phyloP scores from a whole-genome alignment of 1,140 invertebrate genomes.

The Diachasma alloeum region DNA sequence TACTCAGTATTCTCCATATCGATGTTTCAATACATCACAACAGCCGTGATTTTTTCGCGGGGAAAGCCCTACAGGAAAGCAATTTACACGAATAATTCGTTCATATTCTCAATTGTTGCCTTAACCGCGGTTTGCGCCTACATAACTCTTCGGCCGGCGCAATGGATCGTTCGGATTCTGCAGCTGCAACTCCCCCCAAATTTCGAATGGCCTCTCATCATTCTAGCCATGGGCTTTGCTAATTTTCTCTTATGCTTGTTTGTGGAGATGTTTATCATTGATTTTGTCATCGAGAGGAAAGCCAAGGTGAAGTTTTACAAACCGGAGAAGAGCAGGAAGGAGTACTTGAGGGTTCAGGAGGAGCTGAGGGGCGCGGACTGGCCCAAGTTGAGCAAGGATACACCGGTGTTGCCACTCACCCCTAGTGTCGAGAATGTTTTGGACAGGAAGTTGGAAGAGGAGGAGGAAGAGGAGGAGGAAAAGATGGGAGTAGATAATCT shows the following conservation, averaged over 20 bases:
- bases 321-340: conserved; percentile 66
- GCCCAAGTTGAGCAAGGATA: conserved; percentile 41
- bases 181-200: conserved; percentile 74
- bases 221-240: conserved; percentile 69
- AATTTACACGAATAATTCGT: conserved; percentile 80
- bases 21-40: conserved; percentile 91
- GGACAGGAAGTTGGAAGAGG: not conserved
- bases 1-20: conserved; percentile 87
- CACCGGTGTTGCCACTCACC: conserved; percentile 40
- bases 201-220: conserved; percentile 70
- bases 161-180: conserved; percentile 70
- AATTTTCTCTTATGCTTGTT: conserved; percentile 72
- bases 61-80: conserved; percentile 88
- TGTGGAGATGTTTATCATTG: conserved; percentile 71
- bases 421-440: conserved; percentile 43
- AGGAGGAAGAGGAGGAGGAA: no score
- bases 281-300: conserved; percentile 68
- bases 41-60: conserved; percentile 89
- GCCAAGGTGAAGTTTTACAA: conserved; percentile 66
- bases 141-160: conserved; percentile 74
- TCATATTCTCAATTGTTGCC: conserved; percentile 72
- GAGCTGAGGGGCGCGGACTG: conserved; percentile 54
- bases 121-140: conserved; percentile 74
- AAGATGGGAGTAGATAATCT: conserved; percentile 22
- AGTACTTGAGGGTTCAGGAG: conserved; percentile 64